These are phyloP conservation scores for Lymantria monacha DNA, from an alignment of 2,888 invertebrate genomes.

Conservation along the genomic window DNA sequence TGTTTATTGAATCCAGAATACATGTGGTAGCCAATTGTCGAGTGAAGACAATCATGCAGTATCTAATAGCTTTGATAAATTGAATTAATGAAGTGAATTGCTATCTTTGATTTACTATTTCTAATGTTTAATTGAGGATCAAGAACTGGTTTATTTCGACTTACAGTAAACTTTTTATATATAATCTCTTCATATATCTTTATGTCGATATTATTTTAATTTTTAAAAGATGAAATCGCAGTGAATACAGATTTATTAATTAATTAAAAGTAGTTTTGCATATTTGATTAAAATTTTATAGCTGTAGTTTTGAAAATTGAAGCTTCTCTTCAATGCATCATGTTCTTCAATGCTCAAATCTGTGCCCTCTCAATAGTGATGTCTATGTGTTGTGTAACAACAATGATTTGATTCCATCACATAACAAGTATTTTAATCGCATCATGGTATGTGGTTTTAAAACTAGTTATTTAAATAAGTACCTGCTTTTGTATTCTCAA, in stretches of 20 bases:
- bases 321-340: not conserved
- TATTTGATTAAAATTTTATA: no score
- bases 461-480: slow-evolving; percentile 26
- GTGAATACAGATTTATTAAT: not conserved
- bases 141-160: not conserved
- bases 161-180: not conserved
- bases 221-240: not conserved
- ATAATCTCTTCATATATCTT: not conserved
- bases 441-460: slow-evolving; percentile 1
- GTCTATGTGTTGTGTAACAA: not conserved
- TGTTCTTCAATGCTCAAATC: not conserved
- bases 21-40: slow-evolving; percentile 14
- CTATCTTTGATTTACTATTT: slow-evolving; percentile 13
- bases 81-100: slow-evolving; percentile 7
- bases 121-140: slow-evolving; percentile 4
- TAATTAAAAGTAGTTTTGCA: not conserved
- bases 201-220: not conserved
- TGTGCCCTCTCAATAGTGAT: no score
- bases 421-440: not conserved
- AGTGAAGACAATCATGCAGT: slow-evolving; percentile 10
- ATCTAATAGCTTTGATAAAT: slow-evolving; percentile 9
- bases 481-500: slow-evolving; percentile 6
- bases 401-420: not conserved
- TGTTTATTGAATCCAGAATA: slow-evolving; percentile 23
- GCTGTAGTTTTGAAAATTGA: not conserved